These are phyloP conservation scores for Peromyscus leucopus DNA, from an alignment of 2,113 vertebrate species.

Conservation along the genomic window DNA sequence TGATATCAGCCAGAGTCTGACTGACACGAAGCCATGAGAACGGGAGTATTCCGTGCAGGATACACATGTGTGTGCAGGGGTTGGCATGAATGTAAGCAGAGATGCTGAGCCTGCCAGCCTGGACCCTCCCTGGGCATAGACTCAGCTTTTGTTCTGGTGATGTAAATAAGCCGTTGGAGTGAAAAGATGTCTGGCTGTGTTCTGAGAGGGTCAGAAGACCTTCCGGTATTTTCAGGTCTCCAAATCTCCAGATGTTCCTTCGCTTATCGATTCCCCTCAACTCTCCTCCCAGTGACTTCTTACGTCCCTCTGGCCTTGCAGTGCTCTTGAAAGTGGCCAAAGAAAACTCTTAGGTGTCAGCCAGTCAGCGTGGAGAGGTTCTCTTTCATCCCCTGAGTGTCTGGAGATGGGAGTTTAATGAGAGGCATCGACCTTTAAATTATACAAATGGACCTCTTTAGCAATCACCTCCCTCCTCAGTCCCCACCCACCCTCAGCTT, in stretches of 20 bases:
- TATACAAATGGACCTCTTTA: slow-evolving; percentile 85
- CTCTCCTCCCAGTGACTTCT: slow-evolving; percentile 58
- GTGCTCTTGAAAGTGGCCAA: slow-evolving; percentile 73
- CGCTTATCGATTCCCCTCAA: slow-evolving; percentile 67
- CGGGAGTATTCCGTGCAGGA: neutral
- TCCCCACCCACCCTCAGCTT: slow-evolving; percentile 82
- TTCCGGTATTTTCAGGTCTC: slow-evolving; percentile 53
- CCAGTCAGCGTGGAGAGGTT: slow-evolving; percentile 71
- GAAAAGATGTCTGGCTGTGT: slow-evolving; percentile 46
- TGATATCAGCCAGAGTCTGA: neutral
- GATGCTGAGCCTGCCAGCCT: neutral
- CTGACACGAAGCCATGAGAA: neutral
- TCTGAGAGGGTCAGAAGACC: slow-evolving; percentile 59
- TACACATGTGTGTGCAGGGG: neutral
- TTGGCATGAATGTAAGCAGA: slow-evolving; percentile 10
- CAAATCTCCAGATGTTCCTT: slow-evolving; percentile 58
- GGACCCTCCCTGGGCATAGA: neutral
- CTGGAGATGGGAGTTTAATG: slow-evolving; percentile 83
- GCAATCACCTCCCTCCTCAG: slow-evolving; percentile 82
- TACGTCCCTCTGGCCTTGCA: slow-evolving; percentile 60
- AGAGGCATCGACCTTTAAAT: slow-evolving; percentile 84
- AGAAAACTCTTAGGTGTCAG: slow-evolving; percentile 81
- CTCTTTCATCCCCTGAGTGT: slow-evolving; percentile 82
- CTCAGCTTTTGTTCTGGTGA: slow-evolving; percentile 45
- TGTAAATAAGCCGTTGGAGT: slow-evolving; percentile 28